Base-by-base conservation (phyloP, 2,797 vertebrate genomes). In the Sebastes miniatus region DNA sequence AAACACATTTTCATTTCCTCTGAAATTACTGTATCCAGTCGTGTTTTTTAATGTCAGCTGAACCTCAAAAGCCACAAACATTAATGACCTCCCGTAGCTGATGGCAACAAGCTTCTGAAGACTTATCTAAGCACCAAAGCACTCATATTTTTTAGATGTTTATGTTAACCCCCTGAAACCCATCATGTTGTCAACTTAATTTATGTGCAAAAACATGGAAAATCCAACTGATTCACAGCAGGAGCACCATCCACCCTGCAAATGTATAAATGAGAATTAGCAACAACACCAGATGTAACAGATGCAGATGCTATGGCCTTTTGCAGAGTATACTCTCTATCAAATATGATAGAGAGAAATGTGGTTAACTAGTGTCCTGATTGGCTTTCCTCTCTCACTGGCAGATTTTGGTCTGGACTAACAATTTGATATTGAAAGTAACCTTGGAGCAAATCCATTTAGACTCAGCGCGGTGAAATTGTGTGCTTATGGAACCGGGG, bases 361-460 rank as follows among this genome's bases (percentile, higher is more conserved):
- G 29, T 27, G 31, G 4, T 70, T 29, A 69, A 83, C 58, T 57
- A 20, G 47, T 71, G 24, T 31, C 31, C 74, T 71, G 54, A 81
- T 81, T 72, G 72, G 9, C 52, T 27, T 39, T 56, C 43, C 10
- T 78, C 39, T 56, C 39, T 73, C 31, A 9, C 27, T 2, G 10
- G 24, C 61, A 65, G 56, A 73, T 74, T 24, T 25, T 32, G 22
- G 54, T 69, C 24, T 14, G 31, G 39, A 43, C 43, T 36, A 39
- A 66, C 63, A 54, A 70, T 77, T 39, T 29, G 77, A 80, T 70
- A 89, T 83, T 77, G 57, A 77, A 77, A 77, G 59, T 82, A 73
- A 87, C 79, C 80, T 83, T 67, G 67, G 39, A 77, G 57, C 34
- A 85, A 85, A 79, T 83, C 67, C 54, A 84, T 81, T 64, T 43